phyloP scores from a whole-genome alignment of 2,888 invertebrate species.

The Enchytraeus crypticus region DNA sequence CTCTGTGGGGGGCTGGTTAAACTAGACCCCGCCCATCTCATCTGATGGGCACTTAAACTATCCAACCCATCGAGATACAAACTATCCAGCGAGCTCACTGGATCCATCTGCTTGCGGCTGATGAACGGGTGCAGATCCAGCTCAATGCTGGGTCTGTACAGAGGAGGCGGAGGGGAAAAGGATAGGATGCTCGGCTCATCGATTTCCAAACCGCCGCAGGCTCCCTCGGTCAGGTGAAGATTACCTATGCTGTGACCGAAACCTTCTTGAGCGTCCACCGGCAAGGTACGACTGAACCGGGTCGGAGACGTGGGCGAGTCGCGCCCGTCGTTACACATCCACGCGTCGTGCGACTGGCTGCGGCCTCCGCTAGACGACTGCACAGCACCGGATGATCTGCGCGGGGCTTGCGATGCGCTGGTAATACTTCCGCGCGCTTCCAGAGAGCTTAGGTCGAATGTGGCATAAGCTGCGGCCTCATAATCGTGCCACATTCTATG shows the following conservation, averaged over 20 bases:
- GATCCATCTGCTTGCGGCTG: not conserved
- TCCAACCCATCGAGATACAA: not conserved
- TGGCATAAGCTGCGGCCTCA: too few species aligned
- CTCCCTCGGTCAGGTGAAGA: constrained; percentile 1
- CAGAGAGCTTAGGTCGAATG: too few species aligned
- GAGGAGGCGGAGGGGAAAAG: not conserved
- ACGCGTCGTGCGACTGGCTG: constrained; percentile 4
- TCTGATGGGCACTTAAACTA: not conserved
- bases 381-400: too few species aligned
- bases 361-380: not conserved
- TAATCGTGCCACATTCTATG: too few species aligned
- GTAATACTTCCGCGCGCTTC: too few species aligned
- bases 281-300: not conserved
- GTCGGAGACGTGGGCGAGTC: constrained; percentile 1
- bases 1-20: not conserved
- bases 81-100: not conserved
- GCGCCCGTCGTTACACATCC: not conserved
- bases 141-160: constrained; percentile 7
- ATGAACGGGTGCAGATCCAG: constrained; percentile 3
- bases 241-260: constrained; percentile 5
- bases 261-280: constrained; percentile 7
- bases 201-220: constrained; percentile 11
- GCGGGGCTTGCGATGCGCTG: not conserved
- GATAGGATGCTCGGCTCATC: constrained; percentile 2
- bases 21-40: not conserved